Evolutionary conservation across 2,888 invertebrate genomes (phyloP).

Genomic region (Dyspetes luteomarginatus): DNA sequence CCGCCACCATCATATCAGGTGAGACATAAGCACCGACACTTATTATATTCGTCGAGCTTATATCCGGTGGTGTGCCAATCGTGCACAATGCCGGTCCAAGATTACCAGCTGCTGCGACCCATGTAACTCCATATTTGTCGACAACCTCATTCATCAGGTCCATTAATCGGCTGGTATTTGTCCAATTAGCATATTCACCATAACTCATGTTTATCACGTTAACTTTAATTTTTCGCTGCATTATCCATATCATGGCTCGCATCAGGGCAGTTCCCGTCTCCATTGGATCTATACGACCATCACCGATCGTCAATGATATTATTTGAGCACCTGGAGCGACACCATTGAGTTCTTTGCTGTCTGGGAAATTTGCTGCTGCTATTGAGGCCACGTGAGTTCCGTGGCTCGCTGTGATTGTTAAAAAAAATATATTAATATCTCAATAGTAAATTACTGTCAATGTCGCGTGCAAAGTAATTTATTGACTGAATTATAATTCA

Average conservation of each 20-base stretch:
- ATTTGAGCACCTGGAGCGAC: conserved; percentile 98
- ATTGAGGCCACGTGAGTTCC: conserved; percentile 99
- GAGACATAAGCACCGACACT: conserved; percentile 99
- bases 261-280: conserved; percentile 98
- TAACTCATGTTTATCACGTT: conserved; percentile 99
- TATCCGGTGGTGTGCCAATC: conserved; percentile 94
- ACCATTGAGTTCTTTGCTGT: conserved; percentile 94
- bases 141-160: conserved; percentile 94
- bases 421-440: no score
- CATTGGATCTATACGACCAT: conserved; percentile 96
- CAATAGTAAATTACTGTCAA: no score
- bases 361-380: conserved; percentile 95
- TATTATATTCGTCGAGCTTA: conserved; percentile 92
- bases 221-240: conserved; percentile 87
- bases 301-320: conserved; percentile 96
- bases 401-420: conserved; percentile 93
- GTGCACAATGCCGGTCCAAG: conserved; percentile 96
- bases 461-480: no score
- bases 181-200: conserved; percentile 97
- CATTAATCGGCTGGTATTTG: conserved; percentile 93
- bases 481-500: no score
- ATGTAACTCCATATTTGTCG: conserved; percentile 95
- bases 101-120: conserved; percentile 98
- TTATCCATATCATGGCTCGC: conserved; percentile 94
- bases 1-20: conserved; percentile 98